Evolutionary conservation across 2,797 vertebrate genomes (phyloP).

Genomic region (Ptychadena robeensis): DNA sequence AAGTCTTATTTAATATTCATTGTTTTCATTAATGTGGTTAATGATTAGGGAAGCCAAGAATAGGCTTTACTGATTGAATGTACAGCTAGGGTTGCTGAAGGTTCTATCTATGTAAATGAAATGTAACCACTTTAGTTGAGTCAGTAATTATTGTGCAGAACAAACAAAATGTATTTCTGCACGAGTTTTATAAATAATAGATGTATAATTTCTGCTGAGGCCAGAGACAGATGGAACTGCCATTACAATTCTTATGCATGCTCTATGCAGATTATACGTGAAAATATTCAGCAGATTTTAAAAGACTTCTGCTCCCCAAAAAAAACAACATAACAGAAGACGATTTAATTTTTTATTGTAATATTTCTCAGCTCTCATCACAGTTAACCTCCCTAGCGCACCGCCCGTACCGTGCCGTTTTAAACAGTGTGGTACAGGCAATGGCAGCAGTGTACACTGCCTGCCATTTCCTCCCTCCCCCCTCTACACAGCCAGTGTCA

Average conservation of each 20-base stretch:
- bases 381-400: no score
- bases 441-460: no score
- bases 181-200: slow-evolving; percentile 22
- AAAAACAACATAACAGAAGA: background rate
- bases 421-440: no score
- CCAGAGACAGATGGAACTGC: background rate
- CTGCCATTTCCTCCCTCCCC: no score
- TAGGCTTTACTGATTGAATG: background rate
- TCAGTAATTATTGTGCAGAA: slow-evolving; percentile 20
- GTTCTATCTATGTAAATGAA: background rate
- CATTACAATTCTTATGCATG: background rate
- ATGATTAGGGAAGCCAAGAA: background rate
- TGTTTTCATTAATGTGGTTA: background rate
- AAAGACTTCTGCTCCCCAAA: background rate
- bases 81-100: slow-evolving; percentile 12
- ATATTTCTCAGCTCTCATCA: no score
- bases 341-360: no score
- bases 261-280: background rate
- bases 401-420: no score
- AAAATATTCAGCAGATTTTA: background rate
- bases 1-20: background rate
- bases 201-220: slow-evolving; percentile 9
- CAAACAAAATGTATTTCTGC: slow-evolving; percentile 16
- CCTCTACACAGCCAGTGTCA: no score
- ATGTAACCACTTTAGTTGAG: slow-evolving; percentile 1